Evolutionary conservation across 92 coral and sea anemone genomes (phyloP).

Genomic region (Porites rus): DNA sequence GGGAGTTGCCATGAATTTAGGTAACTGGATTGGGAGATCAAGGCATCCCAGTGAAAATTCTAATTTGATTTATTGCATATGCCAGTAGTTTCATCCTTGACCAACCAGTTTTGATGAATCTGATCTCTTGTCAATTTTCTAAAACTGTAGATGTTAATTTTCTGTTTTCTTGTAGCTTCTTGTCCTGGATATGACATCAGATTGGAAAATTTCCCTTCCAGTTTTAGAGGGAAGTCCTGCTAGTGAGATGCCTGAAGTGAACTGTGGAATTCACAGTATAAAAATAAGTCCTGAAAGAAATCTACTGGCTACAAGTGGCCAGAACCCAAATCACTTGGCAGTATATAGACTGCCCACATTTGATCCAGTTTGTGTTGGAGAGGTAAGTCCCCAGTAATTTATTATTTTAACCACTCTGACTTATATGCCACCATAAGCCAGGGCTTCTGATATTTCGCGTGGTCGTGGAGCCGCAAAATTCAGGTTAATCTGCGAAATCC

Average conservation of each 20-base stretch:
- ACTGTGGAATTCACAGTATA: conserved; percentile 94
- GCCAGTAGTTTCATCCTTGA: neutral
- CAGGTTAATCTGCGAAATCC: no score
- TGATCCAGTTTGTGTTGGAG: conserved; percentile 93
- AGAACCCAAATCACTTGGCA: conserved; percentile 93
- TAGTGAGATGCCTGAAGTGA: conserved; percentile 68
- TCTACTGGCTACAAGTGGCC: conserved; percentile 91
- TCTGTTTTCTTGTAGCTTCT: conserved; percentile 58
- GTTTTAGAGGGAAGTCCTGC: conserved; percentile 80
- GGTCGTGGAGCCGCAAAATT: no score
- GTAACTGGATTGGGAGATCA: no score
- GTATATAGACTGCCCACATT: conserved; percentile 91
- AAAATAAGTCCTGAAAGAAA: conserved; percentile 72
- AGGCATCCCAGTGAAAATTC: no score
- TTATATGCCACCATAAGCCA: neutral
- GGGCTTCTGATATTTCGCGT: no score
- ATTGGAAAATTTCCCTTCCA: conserved; percentile 68
- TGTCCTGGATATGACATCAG: conserved; percentile 78
- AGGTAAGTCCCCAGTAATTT: conserved; percentile 55
- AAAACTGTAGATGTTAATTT: neutral
- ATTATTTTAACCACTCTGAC: neutral
- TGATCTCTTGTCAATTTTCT: neutral
- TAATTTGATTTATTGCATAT: no score
- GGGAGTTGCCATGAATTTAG: no score
- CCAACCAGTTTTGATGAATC: neutral